Evolutionary conservation across 2,113 vertebrate genomes (phyloP).

Genomic region (Brienomyrus longianalis): DNA sequence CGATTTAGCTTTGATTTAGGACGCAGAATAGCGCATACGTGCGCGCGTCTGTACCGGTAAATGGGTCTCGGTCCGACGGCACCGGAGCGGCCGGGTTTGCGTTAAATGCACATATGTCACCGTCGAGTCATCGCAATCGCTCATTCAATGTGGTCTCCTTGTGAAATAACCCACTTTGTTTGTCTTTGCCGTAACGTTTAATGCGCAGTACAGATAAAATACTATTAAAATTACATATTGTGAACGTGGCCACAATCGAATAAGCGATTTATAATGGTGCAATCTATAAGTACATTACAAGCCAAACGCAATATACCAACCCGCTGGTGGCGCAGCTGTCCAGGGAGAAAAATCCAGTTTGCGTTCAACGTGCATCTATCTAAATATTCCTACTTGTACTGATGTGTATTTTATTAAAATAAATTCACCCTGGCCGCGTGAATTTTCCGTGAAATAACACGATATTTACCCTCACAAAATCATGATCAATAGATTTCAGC

Average conservation of each 20-base stretch:
- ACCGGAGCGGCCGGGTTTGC: slow-evolving; percentile 42
- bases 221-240: neutral
- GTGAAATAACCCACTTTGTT: neutral
- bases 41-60: neutral
- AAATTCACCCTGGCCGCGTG: neutral
- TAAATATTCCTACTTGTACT: neutral
- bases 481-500: neutral
- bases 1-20: neutral
- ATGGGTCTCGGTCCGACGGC: slow-evolving; percentile 44
- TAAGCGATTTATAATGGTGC: neutral
- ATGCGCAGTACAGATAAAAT: neutral
- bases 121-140: neutral
- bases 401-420: neutral
- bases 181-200: neutral
- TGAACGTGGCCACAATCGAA: neutral
- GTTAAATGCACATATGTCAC: slow-evolving; percentile 26
- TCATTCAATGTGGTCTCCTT: neutral
- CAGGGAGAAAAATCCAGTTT: neutral
- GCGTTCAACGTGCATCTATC: neutral
- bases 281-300: neutral
- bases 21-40: neutral
- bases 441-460: neutral
- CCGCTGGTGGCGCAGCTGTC: neutral
- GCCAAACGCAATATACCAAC: neutral
- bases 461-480: neutral